Percentiles rank a stretch among this genome's conserved stretches.
Conservation (phyloP, 1,140 invertebrate genomes). For the Solenopsis invicta region DNA sequence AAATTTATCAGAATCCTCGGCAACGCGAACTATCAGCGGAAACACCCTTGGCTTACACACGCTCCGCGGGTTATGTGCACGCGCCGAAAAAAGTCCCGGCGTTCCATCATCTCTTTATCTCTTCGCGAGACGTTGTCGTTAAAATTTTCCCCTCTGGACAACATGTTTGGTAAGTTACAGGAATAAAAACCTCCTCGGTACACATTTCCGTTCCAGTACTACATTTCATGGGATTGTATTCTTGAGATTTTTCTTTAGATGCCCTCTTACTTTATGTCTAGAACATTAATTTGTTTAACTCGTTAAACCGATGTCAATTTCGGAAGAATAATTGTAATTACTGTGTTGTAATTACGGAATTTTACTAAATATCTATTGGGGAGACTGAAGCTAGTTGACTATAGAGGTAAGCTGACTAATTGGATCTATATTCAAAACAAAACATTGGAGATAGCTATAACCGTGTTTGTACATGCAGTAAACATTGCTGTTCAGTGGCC, state of each 20-base stretch:
- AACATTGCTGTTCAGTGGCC: too few species aligned
- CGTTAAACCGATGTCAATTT: background rate
- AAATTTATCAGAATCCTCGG: slow-evolving; percentile 39
- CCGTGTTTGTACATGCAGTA: too few species aligned
- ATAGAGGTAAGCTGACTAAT: too few species aligned
- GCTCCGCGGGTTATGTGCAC: background rate
- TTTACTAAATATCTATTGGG: background rate
- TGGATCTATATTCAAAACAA: too few species aligned
- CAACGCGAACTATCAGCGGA: slow-evolving; percentile 25
- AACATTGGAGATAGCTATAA: too few species aligned
- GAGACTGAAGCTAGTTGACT: too few species aligned
- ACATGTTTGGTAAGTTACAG: slow-evolving; percentile 8
- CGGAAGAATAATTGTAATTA: slow-evolving; percentile 1
- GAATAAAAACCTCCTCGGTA: slow-evolving; percentile 30
- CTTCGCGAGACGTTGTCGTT: slow-evolving; percentile 23
- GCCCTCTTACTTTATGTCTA: background rate
- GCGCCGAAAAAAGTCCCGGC: slow-evolving; percentile 17
- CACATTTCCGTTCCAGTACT: background rate
- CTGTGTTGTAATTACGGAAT: background rate
- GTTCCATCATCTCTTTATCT: slow-evolving; percentile 39
- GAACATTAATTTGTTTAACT: background rate
- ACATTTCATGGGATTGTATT: background rate
- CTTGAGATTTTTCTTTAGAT: background rate
- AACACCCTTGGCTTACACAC: background rate
- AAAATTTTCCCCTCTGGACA: slow-evolving; percentile 17